These are phyloP conservation scores for Limnephilus rhombicus DNA, from an alignment of 2,888 invertebrate species.

Conservation along the genomic window DNA sequence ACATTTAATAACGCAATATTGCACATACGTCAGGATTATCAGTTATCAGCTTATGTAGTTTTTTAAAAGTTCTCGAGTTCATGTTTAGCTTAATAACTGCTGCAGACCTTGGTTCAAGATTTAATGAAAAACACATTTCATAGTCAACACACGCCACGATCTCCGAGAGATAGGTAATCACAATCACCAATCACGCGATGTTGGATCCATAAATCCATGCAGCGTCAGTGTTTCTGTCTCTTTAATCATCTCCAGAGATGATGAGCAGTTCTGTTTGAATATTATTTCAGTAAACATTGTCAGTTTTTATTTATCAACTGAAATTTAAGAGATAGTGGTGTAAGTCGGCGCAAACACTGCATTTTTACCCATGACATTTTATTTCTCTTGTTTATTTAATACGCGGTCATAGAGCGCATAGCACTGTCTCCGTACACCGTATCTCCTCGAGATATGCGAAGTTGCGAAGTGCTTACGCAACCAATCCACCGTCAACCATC, in stretches of 20 bases:
- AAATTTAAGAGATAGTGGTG: background rate
- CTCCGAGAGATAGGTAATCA: background rate
- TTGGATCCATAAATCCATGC: background rate
- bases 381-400: too few relatives aligned
- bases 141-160: background rate
- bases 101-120: background rate
- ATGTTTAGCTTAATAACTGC: too few relatives aligned
- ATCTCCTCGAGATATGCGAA: too few relatives aligned
- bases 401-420: too few relatives aligned
- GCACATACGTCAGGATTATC: background rate
- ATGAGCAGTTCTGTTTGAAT: background rate
- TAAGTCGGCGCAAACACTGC: background rate
- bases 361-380: too few relatives aligned
- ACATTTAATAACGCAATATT: too few relatives aligned
- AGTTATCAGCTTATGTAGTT: background rate
- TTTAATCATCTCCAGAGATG: background rate
- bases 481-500: too few relatives aligned
- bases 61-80: background rate
- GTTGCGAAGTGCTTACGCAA: too few relatives aligned
- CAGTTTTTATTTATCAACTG: background rate
- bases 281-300: background rate
- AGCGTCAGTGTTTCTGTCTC: background rate
- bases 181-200: background rate
- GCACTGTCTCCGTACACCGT: too few relatives aligned
- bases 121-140: background rate